Evolutionary conservation across 2,888 invertebrate genomes (phyloP).

Genomic region (Marronus borbonicus): DNA sequence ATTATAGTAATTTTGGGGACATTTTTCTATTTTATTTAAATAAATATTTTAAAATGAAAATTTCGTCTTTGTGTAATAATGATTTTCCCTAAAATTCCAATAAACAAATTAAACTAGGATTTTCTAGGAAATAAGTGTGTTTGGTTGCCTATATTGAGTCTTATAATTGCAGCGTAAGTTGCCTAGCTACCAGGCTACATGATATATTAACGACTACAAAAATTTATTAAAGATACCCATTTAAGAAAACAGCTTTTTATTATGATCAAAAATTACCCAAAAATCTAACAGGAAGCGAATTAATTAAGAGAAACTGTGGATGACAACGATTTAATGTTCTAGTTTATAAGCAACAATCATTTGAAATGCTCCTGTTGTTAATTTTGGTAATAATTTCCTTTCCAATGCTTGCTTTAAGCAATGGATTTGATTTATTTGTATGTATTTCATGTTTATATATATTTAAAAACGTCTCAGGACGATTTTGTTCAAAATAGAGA

Average conservation of each 20-base stretch:
- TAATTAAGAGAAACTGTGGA: background rate
- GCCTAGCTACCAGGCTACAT: background rate
- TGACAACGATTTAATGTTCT: background rate
- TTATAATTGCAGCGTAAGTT: background rate
- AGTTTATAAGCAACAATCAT: background rate
- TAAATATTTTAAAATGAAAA: conserved; percentile 25
- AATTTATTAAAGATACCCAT: background rate
- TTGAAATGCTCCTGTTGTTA: background rate
- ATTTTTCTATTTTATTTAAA: conserved; percentile 17
- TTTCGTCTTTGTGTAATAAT: background rate
- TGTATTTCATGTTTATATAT: background rate
- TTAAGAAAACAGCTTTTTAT: background rate
- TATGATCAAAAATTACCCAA: background rate
- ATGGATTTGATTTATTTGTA: conserved; percentile 43
- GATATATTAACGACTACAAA: background rate
- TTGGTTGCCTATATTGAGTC: background rate
- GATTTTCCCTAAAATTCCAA: too few relatives aligned
- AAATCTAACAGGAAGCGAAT: background rate
- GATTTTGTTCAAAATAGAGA: conserved; percentile 48
- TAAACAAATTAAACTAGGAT: too few relatives aligned
- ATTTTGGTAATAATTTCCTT: background rate
- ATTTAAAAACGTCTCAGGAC: background rate
- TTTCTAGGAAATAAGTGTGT: background rate
- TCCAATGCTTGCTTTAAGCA: background rate
- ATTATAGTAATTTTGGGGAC: background rate